phyloP scores from a whole-genome alignment of 2,113 vertebrate genomes.

The Bucco capensis region DNA sequence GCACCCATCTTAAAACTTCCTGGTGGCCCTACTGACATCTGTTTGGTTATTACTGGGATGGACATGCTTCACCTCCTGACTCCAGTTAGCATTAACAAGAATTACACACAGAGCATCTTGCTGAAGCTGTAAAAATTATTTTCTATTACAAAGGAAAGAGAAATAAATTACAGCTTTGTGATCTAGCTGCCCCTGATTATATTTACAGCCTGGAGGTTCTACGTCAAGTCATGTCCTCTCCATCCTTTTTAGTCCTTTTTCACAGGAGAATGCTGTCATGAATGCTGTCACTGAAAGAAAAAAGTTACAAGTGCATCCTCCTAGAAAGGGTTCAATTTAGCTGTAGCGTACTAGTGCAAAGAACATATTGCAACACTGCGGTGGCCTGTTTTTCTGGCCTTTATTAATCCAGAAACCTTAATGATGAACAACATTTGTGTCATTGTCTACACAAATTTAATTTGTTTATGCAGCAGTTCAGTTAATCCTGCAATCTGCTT shows the following conservation, averaged over 20 bases:
- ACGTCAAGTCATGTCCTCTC: neutral
- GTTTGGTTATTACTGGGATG: rapidly evolving
- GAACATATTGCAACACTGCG: slow-evolving; percentile 58
- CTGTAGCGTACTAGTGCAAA: neutral
- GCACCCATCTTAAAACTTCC: neutral
- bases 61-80: rapidly evolving
- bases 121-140: neutral
- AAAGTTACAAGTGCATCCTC: slow-evolving; percentile 20
- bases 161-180: neutral
- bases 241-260: neutral
- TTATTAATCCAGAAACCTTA: slow-evolving; percentile 83
- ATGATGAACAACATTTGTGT: slow-evolving; percentile 85
- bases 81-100: neutral
- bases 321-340: slow-evolving; percentile 34
- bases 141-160: neutral
- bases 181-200: neutral
- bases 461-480: slow-evolving; percentile 88
- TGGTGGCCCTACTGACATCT: neutral
- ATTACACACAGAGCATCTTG: neutral
- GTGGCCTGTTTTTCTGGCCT: slow-evolving; percentile 79
- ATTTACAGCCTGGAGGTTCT: neutral
- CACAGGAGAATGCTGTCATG: neutral
- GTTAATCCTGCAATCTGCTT: slow-evolving; percentile 86
- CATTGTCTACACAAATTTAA: slow-evolving; percentile 85
- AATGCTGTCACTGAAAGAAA: slow-evolving; percentile 10